Evolutionary conservation across 2,888 invertebrate genomes (phyloP), one percentile per base, ranked within the genome.

Genomic region (Amphiduros pacificus): DNA sequence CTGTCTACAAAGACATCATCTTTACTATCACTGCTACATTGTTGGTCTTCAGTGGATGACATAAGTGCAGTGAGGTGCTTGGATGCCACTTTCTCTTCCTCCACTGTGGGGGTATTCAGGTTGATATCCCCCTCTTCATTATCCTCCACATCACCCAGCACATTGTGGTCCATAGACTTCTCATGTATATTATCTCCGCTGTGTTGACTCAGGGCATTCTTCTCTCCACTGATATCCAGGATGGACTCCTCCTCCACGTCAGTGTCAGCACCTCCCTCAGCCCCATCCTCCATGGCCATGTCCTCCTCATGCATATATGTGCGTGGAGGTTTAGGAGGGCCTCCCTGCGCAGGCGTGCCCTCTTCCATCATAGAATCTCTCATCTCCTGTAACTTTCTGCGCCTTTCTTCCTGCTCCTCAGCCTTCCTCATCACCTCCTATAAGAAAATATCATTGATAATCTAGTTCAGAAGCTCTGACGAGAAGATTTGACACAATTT

Each of bases 321-420:
- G 44, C 44, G 44, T 20, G 44, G 51, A 9, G 51, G 51, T 51
- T 51, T 51, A 6, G 26, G 24, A 11, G 11, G 51, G 17, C 26
- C 59, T 20, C 32, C 41, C 1, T 57, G 20, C 11, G 55, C 55
- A 2, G 49, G 32, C 2, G 56, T 29, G n/a, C 31, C 48, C 14
- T 55, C 60, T 5, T 54, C 54, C 31, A 49, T 48, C 31, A 66
- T 51, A 11, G 53, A 36, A 20, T 52, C 17, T 9, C 66, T 54
- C 59, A 63, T 54, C 41, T 40, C 58, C 26, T 61, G 59, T 52
- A 66, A 53, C 29, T 60, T 60, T 54, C 56, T 50, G 9, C 63
- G 27, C 6, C 63, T 49, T 11, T 54, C 50, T 20, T 61, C 63
- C 20, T 29, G 32, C 55, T 66, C 63, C 27, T 59, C 56, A n/a